These are phyloP conservation scores for Myrmophylax atrothorax DNA, from an alignment of 2,113 vertebrate species.

Conservation along the genomic window DNA sequence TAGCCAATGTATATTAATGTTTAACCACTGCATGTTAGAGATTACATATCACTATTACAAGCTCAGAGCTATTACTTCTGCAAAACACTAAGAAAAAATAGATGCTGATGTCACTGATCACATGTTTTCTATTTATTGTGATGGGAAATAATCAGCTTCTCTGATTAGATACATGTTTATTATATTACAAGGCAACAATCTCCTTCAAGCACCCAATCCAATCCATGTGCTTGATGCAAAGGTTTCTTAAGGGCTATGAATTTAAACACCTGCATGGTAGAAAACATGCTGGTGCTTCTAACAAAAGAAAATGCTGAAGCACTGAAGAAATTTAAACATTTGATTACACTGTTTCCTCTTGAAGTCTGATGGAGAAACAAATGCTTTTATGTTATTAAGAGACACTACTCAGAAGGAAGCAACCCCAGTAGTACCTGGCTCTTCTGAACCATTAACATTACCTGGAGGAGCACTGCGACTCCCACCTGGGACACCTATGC, in stretches of 20 bases:
- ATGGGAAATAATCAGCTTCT: slow-evolving; percentile 19
- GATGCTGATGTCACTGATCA: slow-evolving; percentile 35
- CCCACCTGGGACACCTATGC: background rate
- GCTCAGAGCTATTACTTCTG: background rate
- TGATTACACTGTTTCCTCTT: slow-evolving; percentile 45
- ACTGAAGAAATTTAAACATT: background rate
- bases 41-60: slow-evolving; percentile 29
- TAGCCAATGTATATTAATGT: slow-evolving; percentile 47
- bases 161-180: slow-evolving; percentile 40
- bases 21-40: slow-evolving; percentile 43
- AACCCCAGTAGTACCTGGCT: background rate
- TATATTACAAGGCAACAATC: background rate
- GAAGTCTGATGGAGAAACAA: background rate
- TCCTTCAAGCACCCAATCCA: background rate
- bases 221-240: background rate
- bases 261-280: background rate
- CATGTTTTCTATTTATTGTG: slow-evolving; percentile 21
- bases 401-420: background rate
- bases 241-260: background rate
- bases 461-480: background rate
- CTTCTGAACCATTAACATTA: background rate
- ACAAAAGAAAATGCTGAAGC: slow-evolving; percentile 1
- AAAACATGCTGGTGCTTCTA: background rate
- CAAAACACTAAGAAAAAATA: slow-evolving; percentile 20
- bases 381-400: background rate